Base-by-base conservation (phyloP, 1,140 invertebrate genomes). In the Maconellicoccus hirsutus region DNA sequence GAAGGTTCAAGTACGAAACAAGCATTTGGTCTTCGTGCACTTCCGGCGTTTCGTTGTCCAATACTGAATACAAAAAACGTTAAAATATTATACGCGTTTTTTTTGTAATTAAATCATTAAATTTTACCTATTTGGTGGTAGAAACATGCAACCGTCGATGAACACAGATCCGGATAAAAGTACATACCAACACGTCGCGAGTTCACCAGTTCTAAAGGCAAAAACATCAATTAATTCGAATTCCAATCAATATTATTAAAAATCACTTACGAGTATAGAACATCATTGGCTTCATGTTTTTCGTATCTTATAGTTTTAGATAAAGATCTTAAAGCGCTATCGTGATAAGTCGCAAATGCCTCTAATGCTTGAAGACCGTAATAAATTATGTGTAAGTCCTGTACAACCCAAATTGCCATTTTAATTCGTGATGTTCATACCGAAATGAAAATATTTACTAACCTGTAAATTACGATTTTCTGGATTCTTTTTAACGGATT, bases 71-170 rank as follows among this genome's bases (percentile, higher is more conserved):
- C 63, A 87, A 86, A 75, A 82, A 78, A 77, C 78, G 78, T 76
- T 75, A 76, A 74, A 76, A 29, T 26, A 19, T n/a, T 19, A 63
- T 33, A 33, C 29, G 25, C n/a, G 59, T 61, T 4, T 61, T 6
- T 33, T 33, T 33, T 33, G 29, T 33, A 33, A 12, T 33, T 33
- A n/a, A n/a, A n/a, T 33, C 29, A 12, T 12, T 6, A 6, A 33
- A 33, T 33, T 33, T 83, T 84, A 93, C 91, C 90, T 91, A 81
- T 87, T 88, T 74, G 89, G 81, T 3, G 91, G 91, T 71, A 93
- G 81, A 77, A 89, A 93, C 89, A 93, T 92, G 71, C 88, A 89
- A 72, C 89, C 89, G 80, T 92, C 90, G 78, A 93, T 93, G 82
- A 93, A 93, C n/a, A 93, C 90, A 2, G 89, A 90, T 59, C 91